Percentiles rank a stretch among this genome's conserved stretches.
Conservation (phyloP, 2,113 vertebrate species). For the Podarcis cretensis region DNA sequence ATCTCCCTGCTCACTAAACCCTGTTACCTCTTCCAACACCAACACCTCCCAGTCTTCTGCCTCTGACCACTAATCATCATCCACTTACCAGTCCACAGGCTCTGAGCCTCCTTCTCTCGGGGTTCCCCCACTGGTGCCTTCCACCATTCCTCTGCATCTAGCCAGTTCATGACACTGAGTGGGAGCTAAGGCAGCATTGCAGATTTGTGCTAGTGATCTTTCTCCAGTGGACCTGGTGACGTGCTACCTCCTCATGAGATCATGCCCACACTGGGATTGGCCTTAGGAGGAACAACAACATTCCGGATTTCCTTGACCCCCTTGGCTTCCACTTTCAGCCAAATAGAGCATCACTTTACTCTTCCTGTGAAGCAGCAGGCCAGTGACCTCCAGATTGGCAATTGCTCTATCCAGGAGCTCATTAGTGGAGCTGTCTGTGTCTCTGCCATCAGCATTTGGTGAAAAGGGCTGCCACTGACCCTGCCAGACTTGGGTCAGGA, state of each 20-base stretch:
- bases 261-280: neutral
- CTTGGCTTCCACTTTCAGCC: neutral
- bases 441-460: conserved; percentile 82
- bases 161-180: too few relatives aligned
- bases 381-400: neutral
- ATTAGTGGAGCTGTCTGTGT: conserved; percentile 77
- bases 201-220: neutral
- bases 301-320: neutral
- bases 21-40: too few relatives aligned
- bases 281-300: neutral
- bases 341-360: neutral
- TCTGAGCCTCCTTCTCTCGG: too few relatives aligned
- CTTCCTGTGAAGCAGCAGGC: neutral
- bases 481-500: conserved; percentile 79
- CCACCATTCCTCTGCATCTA: too few relatives aligned
- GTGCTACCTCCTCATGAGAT: neutral
- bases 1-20: too few relatives aligned
- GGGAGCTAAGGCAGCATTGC: neutral
- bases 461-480: conserved; percentile 76
- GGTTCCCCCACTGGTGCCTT: too few relatives aligned
- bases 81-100: too few relatives aligned
- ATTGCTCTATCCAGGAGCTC: conserved; percentile 64
- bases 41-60: too few relatives aligned
- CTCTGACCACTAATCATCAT: too few relatives aligned
- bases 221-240: neutral